Base-by-base conservation (phyloP, 2,888 invertebrate genomes). In the Cryptus viduatorius region DNA sequence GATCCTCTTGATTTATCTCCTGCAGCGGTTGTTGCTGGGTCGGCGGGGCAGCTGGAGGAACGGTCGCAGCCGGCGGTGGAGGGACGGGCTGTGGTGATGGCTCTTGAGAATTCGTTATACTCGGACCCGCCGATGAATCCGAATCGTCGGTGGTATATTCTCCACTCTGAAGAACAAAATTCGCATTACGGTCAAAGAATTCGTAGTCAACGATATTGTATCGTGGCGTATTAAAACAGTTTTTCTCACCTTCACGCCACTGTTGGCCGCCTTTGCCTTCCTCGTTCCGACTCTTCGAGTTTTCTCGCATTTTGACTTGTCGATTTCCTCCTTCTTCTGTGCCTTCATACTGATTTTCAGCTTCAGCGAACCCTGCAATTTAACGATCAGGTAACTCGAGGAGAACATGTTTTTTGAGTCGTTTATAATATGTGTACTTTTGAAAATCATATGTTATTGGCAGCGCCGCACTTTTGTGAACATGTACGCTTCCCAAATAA, bases 1-100 rank as follows among this genome's bases (percentile, higher is more conserved):
- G 94, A 94, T 97, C 97, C 92, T 97, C 97, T 94, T 97, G 96
- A 92, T 97, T 96, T 92, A 97, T 96, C 92, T 97, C 96, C 94
- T 96, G 94, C 77, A 92, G 85, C 5, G 91, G 90, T 44, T 89
- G 90, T 24, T 87, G 89, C 87, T 94, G 95, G 93, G 96, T 95
- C 95, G 92, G 90, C 94, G 96, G 91, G 87, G 90, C 5, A 87
- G 88, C 4, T 59, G 86, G 24, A 82, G 89, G 16, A 67, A 82
- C 46, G 19, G 72, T 67, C 65, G 81, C 37, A 48, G 77, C 31
- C 59, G 56, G 53, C 31, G 83, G 24, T 31, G 85, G 56, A 48
- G 84, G 46, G 59, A 82, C 19, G 7, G 76, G 73, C 61, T 85
- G 86, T 10, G 85, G 29, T 37, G 81, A 19, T 86, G 86, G 82